phyloP scores from a whole-genome alignment of 1,140 invertebrate species.

The Drosophila hydei region DNA sequence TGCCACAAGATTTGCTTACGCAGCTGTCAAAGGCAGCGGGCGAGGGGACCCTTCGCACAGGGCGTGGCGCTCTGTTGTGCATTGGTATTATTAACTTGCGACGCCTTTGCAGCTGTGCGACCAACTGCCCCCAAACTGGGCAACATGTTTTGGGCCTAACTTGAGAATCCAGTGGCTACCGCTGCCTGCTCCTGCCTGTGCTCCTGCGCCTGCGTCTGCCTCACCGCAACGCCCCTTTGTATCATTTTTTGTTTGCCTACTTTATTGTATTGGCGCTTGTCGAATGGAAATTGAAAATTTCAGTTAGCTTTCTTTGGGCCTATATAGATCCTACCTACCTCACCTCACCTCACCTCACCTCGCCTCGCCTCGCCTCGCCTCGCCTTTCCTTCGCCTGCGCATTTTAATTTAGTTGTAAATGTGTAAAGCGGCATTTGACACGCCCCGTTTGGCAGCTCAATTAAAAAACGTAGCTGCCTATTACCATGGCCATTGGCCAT shows the following conservation, averaged over 20 bases:
- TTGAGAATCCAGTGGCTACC: constrained; percentile 26
- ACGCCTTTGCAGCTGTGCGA: constrained; percentile 46
- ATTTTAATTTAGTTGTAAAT: constrained; percentile 80
- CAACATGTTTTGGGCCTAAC: constrained; percentile 77
- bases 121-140: constrained; percentile 27
- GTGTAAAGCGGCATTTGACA: constrained; percentile 79
- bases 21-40: constrained; percentile 23
- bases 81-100: constrained; percentile 42
- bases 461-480: constrained; percentile 75
- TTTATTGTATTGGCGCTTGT: constrained; percentile 74
- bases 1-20: constrained; percentile 47
- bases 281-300: constrained; percentile 81
- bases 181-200: constrained; percentile 8
- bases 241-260: constrained; percentile 48
- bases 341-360: neutral
- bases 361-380: neutral
- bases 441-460: constrained; percentile 81
- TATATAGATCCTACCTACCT: too few relatives aligned
- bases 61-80: constrained; percentile 36
- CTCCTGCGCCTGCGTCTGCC: neutral
- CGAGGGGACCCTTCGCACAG: neutral
- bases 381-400: constrained; percentile 27
- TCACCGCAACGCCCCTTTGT: constrained; percentile 3
- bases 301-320: constrained; percentile 73
- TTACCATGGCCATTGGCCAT: constrained; percentile 48